Evolutionary conservation across 2,888 invertebrate genomes (phyloP), one percentile per base, ranked within the genome.

Genomic region (Scaeva pyrastri): DNA sequence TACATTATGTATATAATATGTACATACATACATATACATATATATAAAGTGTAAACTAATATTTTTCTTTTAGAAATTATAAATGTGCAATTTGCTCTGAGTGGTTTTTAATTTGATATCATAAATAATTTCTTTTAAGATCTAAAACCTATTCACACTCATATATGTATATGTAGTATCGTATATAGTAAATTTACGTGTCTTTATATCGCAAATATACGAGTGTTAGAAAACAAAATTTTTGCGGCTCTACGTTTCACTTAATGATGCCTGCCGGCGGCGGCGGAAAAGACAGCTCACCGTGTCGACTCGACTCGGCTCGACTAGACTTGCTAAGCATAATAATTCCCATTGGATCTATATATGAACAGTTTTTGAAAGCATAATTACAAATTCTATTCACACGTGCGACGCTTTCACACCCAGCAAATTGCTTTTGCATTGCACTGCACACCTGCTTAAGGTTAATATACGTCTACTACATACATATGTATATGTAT

Each of bases 331-430:
- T 48, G 48, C 36, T 10, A 62, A 39, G 60, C 36, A 39, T 74
- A 68, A 79, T 60, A 73, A 74, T 73, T 80, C 39, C 52, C 62
- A 73, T 21, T 70, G 12, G 31, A 31, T 31, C 31, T 31, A 23
- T 72, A 4, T 52, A 23, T 43, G 45, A 14, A 43, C 23, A 39
- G 12, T 58, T 81, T 66, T 64, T 72, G 36, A 60, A 56, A 68
- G 58, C 72, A 68, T 83, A 83, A 68, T 68, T 83, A 68, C 12
- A 36, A 72, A 82, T 68, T 82, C 71, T 50, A 72, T 82, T 82
- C 77, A 77, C 66, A 82, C 26, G 26, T 43, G 72, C 58, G 50
- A 68, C 66, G 66, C 52, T 77, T 77, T 77, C 72, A 72, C 71
- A 41, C 62, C 56, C 56, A 71, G 77, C 56, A 82, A 82, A 82